These are phyloP conservation scores for Onthophagus taurus DNA, from an alignment of 1,140 invertebrate genomes.

Conservation along the genomic window DNA sequence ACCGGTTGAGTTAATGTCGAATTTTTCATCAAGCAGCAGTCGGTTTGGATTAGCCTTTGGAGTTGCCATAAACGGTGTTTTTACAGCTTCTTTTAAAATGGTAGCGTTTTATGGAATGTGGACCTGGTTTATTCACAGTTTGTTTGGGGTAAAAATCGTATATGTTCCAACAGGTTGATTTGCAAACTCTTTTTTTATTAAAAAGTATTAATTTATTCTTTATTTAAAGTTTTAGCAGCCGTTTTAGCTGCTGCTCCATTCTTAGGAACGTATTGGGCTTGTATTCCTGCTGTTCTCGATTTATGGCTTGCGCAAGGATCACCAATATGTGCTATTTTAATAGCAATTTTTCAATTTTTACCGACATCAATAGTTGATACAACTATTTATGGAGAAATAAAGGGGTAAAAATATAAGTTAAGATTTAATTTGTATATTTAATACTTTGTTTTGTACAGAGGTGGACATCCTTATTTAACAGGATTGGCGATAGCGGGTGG, in stretches of 20 bases:
- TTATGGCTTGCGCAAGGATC: conserved; percentile 84
- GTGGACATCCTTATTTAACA: conserved; percentile 97
- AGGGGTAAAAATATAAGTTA: conserved; percentile 58
- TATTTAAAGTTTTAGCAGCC: conserved; percentile 67
- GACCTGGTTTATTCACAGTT: conserved; percentile 94
- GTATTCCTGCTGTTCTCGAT: conserved; percentile 86
- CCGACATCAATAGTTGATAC: conserved; percentile 89
- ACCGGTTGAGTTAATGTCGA: conserved; percentile 75
- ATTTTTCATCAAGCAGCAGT: conserved; percentile 60
- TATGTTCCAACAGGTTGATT: conserved; percentile 78
- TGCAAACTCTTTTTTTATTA: conserved; percentile 23
- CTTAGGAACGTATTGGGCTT: conserved; percentile 88
- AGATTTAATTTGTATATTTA: conserved; percentile 10
- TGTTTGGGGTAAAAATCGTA: conserved; percentile 91
- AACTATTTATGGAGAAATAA: conserved; percentile 94
- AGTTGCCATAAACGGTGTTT: conserved; percentile 69
- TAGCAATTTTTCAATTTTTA: conserved; percentile 77
- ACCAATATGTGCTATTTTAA: conserved; percentile 61
- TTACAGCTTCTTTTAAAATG: conserved; percentile 93
- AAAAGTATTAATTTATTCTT: conserved; percentile 15
- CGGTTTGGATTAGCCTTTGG: conserved; percentile 69
- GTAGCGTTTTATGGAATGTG: conserved; percentile 94
- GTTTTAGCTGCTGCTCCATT: conserved; percentile 91
- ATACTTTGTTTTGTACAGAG: conserved; percentile 48
- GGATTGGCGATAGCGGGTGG: conserved; percentile 96